These are phyloP conservation scores for Schizopygopsis malacanthus DNA, from an alignment of 2,797 vertebrate species.

Conservation along the genomic window DNA sequence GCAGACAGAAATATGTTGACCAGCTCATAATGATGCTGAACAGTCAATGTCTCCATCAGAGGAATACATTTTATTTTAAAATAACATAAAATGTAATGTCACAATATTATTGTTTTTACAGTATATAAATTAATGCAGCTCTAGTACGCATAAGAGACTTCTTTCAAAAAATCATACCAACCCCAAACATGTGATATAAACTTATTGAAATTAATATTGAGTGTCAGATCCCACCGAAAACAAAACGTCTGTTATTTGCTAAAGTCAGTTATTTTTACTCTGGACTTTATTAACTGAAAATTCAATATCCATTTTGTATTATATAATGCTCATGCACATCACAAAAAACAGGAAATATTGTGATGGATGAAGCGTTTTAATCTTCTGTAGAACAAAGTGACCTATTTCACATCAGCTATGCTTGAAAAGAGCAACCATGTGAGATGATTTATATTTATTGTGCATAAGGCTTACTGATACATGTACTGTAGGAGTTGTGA, in stretches of 20 bases:
- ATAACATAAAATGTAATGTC: background rate
- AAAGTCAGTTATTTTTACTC: too few relatives aligned
- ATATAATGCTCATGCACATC: slow-evolving; percentile 35
- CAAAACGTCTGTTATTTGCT: background rate
- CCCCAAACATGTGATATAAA: background rate
- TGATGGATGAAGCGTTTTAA: slow-evolving; percentile 42
- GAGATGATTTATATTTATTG: background rate
- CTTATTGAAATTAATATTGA: background rate
- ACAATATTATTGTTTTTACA: background rate
- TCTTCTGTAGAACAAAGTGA: slow-evolving; percentile 49
- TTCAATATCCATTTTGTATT: slow-evolving; percentile 41
- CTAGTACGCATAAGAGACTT: background rate
- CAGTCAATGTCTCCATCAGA: background rate
- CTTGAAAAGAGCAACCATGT: background rate
- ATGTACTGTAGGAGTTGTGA: background rate
- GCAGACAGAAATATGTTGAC: too few relatives aligned
- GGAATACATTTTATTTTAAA: background rate
- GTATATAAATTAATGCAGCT: background rate
- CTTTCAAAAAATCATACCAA: background rate
- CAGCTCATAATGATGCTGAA: background rate
- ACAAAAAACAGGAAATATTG: slow-evolving; percentile 28
- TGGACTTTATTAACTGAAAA: background rate
- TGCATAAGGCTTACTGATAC: background rate
- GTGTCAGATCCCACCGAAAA: background rate
- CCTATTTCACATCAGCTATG: slow-evolving; percentile 35